A percentile compares a stretch with the other conserved stretches of the same genome.
phyloP scores from a whole-genome alignment of 2,888 invertebrate genomes.

The Pinctada fucata region DNA sequence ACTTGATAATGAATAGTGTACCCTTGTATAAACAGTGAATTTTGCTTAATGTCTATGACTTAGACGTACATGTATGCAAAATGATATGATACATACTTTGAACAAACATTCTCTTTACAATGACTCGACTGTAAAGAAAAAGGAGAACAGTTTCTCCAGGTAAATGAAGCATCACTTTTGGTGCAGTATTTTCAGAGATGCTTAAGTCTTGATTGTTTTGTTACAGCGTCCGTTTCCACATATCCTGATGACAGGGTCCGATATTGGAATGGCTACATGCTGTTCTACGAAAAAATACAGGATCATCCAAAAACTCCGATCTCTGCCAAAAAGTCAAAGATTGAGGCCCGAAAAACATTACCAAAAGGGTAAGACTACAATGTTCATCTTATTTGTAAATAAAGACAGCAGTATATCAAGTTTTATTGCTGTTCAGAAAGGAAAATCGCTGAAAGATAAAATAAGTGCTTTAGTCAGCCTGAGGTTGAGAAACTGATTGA shows the following conservation, averaged over 20 bases:
- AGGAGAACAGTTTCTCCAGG: background rate
- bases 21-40: too few relatives aligned
- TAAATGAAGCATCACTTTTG: too few relatives aligned
- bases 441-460: background rate
- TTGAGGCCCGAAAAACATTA: conserved; percentile 59
- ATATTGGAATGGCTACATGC: conserved; percentile 80
- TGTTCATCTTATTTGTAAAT: background rate
- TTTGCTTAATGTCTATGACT: too few relatives aligned
- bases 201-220: background rate
- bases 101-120: background rate
- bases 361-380: conserved; percentile 55
- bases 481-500: background rate
- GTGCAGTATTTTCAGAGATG: too few relatives aligned
- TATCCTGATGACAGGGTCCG: conserved; percentile 78
- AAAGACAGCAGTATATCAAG: background rate
- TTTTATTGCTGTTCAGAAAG: too few relatives aligned
- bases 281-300: conserved; percentile 78
- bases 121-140: background rate
- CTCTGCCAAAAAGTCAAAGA: conserved; percentile 72
- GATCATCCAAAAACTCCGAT: conserved; percentile 69
- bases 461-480: background rate
- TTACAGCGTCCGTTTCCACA: conserved; percentile 57
- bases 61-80: too few relatives aligned
- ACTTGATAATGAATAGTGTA: too few relatives aligned
- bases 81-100: background rate